Percentiles rank a stretch among this genome's conserved stretches.
These are phyloP conservation scores for Phenganax stokvisi DNA, from an alignment of 92 coral and sea anemone genomes.

Conservation along the genomic window DNA sequence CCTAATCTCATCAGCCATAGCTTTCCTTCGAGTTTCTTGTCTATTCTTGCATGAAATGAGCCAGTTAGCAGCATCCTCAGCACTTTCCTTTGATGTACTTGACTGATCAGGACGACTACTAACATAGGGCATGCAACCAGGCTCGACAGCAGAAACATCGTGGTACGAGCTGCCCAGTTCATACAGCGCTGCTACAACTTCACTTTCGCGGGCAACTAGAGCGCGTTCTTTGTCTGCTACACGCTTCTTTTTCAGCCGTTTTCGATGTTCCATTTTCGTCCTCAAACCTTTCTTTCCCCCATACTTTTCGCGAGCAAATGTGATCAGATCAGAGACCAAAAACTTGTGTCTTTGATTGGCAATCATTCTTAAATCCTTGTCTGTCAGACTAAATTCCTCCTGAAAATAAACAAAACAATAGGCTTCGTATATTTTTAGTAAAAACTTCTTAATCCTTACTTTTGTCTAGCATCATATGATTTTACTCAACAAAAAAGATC, in stretches of 20 bases:
- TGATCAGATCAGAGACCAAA: constrained; percentile 83
- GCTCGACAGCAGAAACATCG: constrained; percentile 83
- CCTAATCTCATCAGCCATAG: constrained; percentile 75
- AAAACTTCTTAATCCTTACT: too few relatives aligned
- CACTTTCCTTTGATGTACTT: constrained; percentile 77
- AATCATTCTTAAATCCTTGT: constrained; percentile 74
- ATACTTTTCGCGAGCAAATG: constrained; percentile 83
- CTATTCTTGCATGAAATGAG: constrained; percentile 92
- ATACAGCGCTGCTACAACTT: constrained; percentile 73
- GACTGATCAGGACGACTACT: constrained; percentile 86
- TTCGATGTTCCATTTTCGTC: constrained; percentile 65
- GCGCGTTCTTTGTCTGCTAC: constrained; percentile 94
- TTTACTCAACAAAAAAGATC: too few relatives aligned
- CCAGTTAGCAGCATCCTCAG: constrained; percentile 98
- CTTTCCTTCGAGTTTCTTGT: constrained; percentile 81
- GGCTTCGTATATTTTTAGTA: neutral
- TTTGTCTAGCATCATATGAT: too few relatives aligned
- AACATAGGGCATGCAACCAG: constrained; percentile 95
- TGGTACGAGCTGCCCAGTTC: constrained; percentile 73
- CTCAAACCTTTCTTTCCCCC: constrained; percentile 73
- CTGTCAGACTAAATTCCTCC: constrained; percentile 97
- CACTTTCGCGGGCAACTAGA: constrained; percentile 69
- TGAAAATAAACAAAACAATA: constrained; percentile 20
- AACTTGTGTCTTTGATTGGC: constrained; percentile 86
- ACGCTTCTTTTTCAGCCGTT: constrained; percentile 63